Evolutionary conservation across 2,113 vertebrate genomes (phyloP).

Genomic region (Neomonachus schauinslandi): DNA sequence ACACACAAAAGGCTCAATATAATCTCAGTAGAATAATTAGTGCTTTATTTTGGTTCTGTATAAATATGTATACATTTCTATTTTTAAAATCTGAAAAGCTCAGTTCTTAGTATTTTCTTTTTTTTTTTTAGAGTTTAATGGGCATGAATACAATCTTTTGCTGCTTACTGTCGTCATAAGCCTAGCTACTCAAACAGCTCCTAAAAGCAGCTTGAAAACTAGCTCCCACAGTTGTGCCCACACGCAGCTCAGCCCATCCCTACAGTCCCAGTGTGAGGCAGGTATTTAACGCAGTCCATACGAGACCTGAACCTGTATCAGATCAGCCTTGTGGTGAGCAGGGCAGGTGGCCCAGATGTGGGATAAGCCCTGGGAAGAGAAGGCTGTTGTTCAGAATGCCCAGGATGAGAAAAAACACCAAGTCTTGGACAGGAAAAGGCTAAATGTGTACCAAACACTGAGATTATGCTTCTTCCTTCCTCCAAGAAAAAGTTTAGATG

Average conservation of each 20-base stretch:
- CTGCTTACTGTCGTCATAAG: slow-evolving; percentile 48
- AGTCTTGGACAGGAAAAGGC: slow-evolving; percentile 63
- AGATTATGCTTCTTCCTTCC: slow-evolving; percentile 61
- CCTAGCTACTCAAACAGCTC: not conserved
- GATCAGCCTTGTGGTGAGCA: not conserved
- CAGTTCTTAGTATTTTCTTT: not conserved
- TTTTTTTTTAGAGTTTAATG: not conserved
- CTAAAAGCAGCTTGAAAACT: slow-evolving; percentile 48
- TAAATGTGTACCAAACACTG: slow-evolving; percentile 56
- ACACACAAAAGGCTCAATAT: slow-evolving; percentile 28
- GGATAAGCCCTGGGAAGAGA: not conserved
- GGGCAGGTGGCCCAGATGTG: not conserved
- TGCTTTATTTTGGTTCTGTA: slow-evolving; percentile 57
- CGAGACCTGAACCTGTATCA: not conserved
- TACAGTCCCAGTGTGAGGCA: not conserved
- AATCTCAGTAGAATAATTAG: slow-evolving; percentile 62
- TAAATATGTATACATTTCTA: slow-evolving; percentile 56
- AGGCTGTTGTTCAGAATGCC: not conserved
- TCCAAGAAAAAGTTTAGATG: slow-evolving; percentile 65
- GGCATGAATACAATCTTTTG: slow-evolving; percentile 4
- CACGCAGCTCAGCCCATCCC: not conserved
- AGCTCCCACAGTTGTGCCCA: not conserved
- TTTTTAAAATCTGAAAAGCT: slow-evolving; percentile 61
- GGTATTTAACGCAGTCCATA: not conserved
- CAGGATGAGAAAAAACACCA: slow-evolving; percentile 7